These are phyloP conservation scores for Drosophila dunni DNA, from an alignment of 1,140 invertebrate species.

Conservation along the genomic window DNA sequence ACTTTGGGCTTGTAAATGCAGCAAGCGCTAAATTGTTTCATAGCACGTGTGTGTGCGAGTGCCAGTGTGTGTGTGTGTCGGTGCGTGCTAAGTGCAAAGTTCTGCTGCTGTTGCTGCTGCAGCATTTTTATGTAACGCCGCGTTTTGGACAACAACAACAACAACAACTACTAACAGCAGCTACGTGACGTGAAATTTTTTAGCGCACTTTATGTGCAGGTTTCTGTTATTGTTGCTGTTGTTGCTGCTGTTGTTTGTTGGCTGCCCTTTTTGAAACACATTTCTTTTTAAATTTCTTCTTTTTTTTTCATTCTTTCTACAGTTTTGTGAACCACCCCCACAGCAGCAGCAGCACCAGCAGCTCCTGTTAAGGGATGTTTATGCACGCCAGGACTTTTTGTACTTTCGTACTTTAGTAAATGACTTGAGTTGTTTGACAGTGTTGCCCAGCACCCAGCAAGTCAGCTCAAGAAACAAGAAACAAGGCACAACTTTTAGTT, in stretches of 20 bases:
- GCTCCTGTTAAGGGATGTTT: constrained; percentile 72
- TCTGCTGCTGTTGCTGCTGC: constrained; percentile 62
- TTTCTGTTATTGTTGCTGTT: constrained; percentile 56
- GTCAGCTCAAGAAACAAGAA: background rate
- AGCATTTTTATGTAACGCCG: constrained; percentile 40
- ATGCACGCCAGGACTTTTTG: constrained; percentile 60
- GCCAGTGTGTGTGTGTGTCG: constrained; percentile 15
- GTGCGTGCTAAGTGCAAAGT: constrained; percentile 74
- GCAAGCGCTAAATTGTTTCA: constrained; percentile 75
- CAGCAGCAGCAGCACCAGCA: constrained; percentile 28
- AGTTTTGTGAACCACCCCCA: constrained; percentile 65
- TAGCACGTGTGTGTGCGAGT: constrained; percentile 38
- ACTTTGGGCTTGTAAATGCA: constrained; percentile 73
- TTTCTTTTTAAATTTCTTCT: constrained; percentile 69
- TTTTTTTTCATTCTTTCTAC: constrained; percentile 48
- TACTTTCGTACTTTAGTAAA: constrained; percentile 67
- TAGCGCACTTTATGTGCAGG: constrained; percentile 74
- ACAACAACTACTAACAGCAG: constrained; percentile 19
- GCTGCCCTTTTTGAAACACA: constrained; percentile 56
- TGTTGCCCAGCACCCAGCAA: constrained; percentile 41
- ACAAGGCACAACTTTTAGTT: constrained; percentile 48
- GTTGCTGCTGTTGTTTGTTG: constrained; percentile 52
- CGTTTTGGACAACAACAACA: constrained; percentile 35
- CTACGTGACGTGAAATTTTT: constrained; percentile 77
- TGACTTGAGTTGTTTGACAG: constrained; percentile 74